Base-by-base conservation (phyloP, 2,113 vertebrate species). In the Eulemur macaco region DNA sequence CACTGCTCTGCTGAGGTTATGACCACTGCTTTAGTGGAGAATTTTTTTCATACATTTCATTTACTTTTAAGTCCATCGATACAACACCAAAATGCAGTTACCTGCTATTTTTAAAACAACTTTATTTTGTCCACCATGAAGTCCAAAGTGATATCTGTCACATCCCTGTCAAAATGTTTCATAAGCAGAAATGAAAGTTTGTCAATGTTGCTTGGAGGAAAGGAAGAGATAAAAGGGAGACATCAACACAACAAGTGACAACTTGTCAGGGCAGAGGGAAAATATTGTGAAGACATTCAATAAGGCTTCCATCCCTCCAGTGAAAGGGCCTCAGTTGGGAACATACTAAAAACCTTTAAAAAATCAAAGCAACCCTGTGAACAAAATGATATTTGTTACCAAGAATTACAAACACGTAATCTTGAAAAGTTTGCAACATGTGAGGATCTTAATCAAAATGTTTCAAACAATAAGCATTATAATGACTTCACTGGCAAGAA, bases 241-340 rank as follows among this genome's bases (percentile, higher is more conserved):
- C 42, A 89, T 69, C 92, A 94, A 58, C 71, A 25, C 3, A 85
- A 25, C 3, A 85, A 95, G 9, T 93, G 96, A 93, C 74, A 98
- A 47, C 25, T 82, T 85, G 68, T 92, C 85, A 96, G 18, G 77
- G 63, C 63, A 93, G 66, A 95, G 52, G 29, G 81, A 95, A 94
- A 96, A 60, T 0, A 84, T 34, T 73, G 11, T n/a, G 5, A 86
- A 97, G 50, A 92, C 50, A 86, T 60, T 92, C 77, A 91, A 42
- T 58, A 78, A 92, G 60, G 39, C 3, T 9, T 91, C 39, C 60
- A 88, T 8, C 64, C 25, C 50, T 97, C 84, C 74, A 71, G 84
- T 56, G 76, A 97, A 87, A 94, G 50, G 11, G 20, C 64, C 86
- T 96, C 64, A 47, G 21, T 78, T 94, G 83, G 69, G 96, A 98